Percentiles rank a stretch among this genome's conserved stretches.
Conservation (phyloP, 1,140 invertebrate species). For the Periplaneta americana region DNA sequence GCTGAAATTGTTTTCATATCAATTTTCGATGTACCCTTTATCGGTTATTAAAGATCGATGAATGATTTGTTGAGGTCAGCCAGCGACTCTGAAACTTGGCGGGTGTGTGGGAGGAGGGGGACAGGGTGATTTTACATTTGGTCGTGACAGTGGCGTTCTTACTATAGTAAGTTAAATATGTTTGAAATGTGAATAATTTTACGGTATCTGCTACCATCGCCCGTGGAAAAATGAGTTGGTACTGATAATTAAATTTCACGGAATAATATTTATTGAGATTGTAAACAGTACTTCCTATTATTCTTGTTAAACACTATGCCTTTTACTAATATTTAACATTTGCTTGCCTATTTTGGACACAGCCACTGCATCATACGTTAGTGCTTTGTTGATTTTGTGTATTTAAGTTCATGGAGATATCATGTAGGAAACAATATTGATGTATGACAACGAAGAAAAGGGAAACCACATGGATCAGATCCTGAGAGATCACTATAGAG, state of each 20-base stretch:
- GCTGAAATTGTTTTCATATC: background rate
- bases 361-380: too few species aligned
- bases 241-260: background rate
- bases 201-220: background rate
- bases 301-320: too few species aligned
- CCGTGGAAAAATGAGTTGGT: background rate
- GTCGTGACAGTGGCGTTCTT: background rate
- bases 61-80: background rate
- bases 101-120: background rate
- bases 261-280: too few species aligned
- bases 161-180: background rate
- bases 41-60: background rate
- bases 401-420: too few species aligned
- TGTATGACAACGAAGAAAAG: too few species aligned
- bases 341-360: too few species aligned
- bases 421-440: too few species aligned
- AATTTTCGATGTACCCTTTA: background rate
- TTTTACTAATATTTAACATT: too few species aligned
- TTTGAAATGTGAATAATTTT: background rate
- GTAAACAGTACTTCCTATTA: too few species aligned
- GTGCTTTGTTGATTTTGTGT: too few species aligned
- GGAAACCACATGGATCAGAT: too few species aligned
- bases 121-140: background rate
- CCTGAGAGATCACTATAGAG: too few species aligned
- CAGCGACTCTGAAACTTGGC: background rate